Conservation (phyloP, 2,113 vertebrate species). For the Himantopus leucocephalus region DNA sequence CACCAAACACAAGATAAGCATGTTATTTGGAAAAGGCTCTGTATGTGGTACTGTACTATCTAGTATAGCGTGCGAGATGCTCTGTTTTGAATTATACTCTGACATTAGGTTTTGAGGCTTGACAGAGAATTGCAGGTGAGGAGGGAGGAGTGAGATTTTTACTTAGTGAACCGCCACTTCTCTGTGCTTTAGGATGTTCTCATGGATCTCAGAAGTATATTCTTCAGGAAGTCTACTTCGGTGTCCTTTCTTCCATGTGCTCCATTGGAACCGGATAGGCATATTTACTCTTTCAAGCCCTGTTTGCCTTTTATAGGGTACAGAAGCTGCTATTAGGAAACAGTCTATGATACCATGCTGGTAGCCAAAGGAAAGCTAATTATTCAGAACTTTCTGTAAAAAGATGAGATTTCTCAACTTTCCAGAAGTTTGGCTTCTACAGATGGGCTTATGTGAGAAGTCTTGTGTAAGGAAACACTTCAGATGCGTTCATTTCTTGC, state of each 20-base stretch:
- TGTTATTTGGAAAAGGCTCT: slow-evolving; percentile 1
- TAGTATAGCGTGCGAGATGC: not conserved
- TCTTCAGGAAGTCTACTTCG: not conserved
- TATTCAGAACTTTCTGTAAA: slow-evolving; percentile 30
- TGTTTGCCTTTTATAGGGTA: not conserved
- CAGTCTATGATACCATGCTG: not conserved
- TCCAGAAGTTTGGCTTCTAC: slow-evolving; percentile 38
- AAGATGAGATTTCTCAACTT: slow-evolving; percentile 47
- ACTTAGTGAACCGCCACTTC: not conserved
- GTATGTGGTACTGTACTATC: not conserved
- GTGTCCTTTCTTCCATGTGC: not conserved
- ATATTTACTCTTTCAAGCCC: not conserved
- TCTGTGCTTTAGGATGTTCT: not conserved
- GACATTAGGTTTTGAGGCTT: not conserved
- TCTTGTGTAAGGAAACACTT: slow-evolving; percentile 22
- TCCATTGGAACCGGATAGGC: not conserved
- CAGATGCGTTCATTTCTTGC: slow-evolving; percentile 50
- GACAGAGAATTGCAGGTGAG: not conserved
- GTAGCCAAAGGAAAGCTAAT: slow-evolving; percentile 11
- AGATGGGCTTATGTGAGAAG: not conserved
- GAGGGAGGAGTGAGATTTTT: not conserved
- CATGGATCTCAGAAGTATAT: not conserved
- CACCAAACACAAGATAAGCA: not conserved
- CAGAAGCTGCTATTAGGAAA: not conserved
- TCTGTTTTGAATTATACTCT: not conserved